These are phyloP conservation scores for Phallusia fumigata DNA, from an alignment of 23 tunicate genomes.

Conservation along the genomic window DNA sequence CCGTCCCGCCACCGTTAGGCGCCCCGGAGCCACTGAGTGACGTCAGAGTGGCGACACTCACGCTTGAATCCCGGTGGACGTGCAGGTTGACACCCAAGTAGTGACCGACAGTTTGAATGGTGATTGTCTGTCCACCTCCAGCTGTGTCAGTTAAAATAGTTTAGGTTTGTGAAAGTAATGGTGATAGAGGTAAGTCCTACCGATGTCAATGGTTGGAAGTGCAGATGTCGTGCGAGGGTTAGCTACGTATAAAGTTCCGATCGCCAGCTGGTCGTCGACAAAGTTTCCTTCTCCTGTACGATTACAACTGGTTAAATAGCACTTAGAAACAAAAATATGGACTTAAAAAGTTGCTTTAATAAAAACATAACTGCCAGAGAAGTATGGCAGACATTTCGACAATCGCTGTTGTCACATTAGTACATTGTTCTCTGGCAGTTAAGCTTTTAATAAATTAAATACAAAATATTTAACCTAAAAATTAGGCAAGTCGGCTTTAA, in stretches of 20 bases:
- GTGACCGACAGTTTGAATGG: conserved; percentile 5
- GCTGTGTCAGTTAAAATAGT: not conserved
- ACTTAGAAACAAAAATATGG: too few species aligned
- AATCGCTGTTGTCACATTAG: too few species aligned
- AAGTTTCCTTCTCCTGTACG: not conserved
- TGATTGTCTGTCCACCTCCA: not conserved
- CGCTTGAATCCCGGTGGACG: conserved; percentile 10
- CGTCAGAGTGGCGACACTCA: conserved; percentile 4
- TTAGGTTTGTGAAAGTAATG: not conserved
- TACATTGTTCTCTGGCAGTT: too few species aligned
- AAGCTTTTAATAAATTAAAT: too few species aligned
- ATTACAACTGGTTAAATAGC: too few species aligned
- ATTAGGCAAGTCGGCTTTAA: too few species aligned
- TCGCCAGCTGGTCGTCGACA: not conserved
- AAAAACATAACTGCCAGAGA: too few species aligned
- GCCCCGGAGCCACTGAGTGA: conserved; percentile 5
- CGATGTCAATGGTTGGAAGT: not conserved
- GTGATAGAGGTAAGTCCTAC: not conserved
- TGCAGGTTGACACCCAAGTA: conserved; percentile 17
- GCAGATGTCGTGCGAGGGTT: not conserved
- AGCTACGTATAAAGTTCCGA: not conserved
- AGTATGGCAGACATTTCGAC: too few species aligned
- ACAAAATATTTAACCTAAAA: too few species aligned
- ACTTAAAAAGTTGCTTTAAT: too few species aligned
- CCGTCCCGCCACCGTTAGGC: not conserved